A percentile compares a stretch with the other conserved stretches of the same genome.
phyloP scores from a whole-genome alignment of 2,113 vertebrate species.

The Tor tambroides region DNA sequence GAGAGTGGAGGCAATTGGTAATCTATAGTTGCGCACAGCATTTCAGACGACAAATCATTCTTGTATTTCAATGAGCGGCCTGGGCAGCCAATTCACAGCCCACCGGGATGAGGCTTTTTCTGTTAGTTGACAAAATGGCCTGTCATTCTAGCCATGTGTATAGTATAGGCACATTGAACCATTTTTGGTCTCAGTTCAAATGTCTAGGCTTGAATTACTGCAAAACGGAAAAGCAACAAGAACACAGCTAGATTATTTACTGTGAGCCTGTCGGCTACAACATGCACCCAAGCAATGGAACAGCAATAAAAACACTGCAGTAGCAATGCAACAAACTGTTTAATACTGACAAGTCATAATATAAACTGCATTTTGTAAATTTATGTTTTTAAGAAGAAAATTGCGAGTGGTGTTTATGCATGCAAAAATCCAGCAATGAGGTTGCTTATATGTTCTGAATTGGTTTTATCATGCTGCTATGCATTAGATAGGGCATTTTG shows the following conservation, averaged over 20 bases:
- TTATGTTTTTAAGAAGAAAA: neutral
- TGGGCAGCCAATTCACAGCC: constrained; percentile 33
- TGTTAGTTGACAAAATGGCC: constrained; percentile 56
- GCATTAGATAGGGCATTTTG: neutral
- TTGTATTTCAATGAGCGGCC: constrained; percentile 42
- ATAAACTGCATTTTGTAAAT: neutral
- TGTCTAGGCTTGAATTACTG: constrained; percentile 45
- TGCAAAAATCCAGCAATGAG: neutral
- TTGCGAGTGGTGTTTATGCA: neutral
- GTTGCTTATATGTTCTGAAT: neutral
- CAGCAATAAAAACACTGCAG: neutral
- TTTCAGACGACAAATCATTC: constrained; percentile 54
- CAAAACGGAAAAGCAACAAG: neutral
- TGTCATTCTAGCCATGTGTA: constrained; percentile 33
- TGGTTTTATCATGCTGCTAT: neutral
- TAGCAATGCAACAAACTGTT: neutral
- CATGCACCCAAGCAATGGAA: neutral
- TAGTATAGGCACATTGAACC: constrained; percentile 25
- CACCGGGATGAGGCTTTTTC: constrained; percentile 32
- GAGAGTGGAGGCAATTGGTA: constrained; percentile 22
- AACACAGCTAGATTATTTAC: constrained; percentile 1
- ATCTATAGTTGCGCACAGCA: neutral
- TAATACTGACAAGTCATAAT: neutral
- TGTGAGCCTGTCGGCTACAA: neutral
- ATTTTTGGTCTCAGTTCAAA: constrained; percentile 55